Conservation (phyloP, 2,888 invertebrate genomes). For the Lasioglossum figueresi region DNA sequence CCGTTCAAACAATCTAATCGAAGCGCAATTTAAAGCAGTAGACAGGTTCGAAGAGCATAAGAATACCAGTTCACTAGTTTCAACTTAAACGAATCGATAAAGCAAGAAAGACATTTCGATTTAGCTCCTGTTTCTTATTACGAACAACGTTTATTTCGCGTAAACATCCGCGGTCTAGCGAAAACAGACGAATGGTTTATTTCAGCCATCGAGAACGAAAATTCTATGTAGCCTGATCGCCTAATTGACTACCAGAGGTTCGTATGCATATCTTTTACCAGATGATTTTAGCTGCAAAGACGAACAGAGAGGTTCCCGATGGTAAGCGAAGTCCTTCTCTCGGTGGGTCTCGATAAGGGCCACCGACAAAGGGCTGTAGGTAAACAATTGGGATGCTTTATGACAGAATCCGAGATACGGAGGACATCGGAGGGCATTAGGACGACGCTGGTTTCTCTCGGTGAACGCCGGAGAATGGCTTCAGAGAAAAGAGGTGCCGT, state of each 20-base stretch:
- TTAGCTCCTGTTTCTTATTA: no score
- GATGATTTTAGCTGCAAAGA: background rate
- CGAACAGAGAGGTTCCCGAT: slow-evolving; percentile 3
- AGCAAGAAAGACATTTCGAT: background rate
- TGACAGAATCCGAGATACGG: slow-evolving; percentile 24
- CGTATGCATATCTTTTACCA: background rate
- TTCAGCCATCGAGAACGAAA: background rate
- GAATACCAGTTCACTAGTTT: background rate
- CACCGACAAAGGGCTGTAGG: background rate
- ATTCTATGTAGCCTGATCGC: background rate
- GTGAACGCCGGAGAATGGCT: slow-evolving; percentile 62
- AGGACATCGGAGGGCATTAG: slow-evolving; percentile 32
- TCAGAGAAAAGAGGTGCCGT: slow-evolving; percentile 80
- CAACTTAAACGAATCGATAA: background rate
- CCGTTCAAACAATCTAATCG: background rate
- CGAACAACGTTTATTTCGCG: background rate
- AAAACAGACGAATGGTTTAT: no score
- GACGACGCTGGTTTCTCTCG: slow-evolving; percentile 59
- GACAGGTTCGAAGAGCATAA: background rate
- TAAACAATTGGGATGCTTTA: slow-evolving; percentile 8
- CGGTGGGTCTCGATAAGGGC: background rate
- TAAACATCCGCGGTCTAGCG: no score
- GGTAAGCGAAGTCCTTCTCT: background rate
- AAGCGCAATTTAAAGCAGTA: background rate
- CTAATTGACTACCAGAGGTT: background rate